Conservation (phyloP, 2,113 vertebrate species). For the Tachysurus fulvidraco region DNA sequence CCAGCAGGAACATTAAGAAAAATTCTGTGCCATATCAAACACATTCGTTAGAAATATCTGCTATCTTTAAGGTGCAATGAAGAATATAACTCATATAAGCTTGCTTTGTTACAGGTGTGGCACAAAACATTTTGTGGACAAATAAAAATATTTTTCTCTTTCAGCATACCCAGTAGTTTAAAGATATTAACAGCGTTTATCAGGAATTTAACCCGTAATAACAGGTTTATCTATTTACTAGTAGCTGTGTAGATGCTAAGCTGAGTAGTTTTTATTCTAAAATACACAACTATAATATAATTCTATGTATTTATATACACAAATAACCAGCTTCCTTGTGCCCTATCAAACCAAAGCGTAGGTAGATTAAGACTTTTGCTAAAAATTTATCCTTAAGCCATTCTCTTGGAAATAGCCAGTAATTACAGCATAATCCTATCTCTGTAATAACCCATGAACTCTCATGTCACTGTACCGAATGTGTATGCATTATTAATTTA, state of each 20-base stretch:
- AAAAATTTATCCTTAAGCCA: constrained; percentile 43
- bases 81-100: background rate
- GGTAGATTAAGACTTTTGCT: constrained; percentile 11
- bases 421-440: constrained; percentile 36
- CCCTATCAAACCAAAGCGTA: constrained; percentile 43
- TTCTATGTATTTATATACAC: background rate
- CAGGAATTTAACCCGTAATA: constrained; percentile 3
- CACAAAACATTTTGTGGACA: background rate
- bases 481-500: background rate
- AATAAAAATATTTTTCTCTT: constrained; percentile 24
- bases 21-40: constrained; percentile 19
- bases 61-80: constrained; percentile 9
- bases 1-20: constrained; percentile 7
- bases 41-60: background rate
- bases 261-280: constrained; percentile 12
- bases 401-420: constrained; percentile 46
- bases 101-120: background rate
- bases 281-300: background rate
- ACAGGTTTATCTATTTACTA: background rate
- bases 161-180: constrained; percentile 17
- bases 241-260: constrained; percentile 14
- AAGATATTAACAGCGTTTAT: constrained; percentile 2
- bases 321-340: constrained; percentile 17
- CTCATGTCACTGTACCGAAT: constrained; percentile 19
- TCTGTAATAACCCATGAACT: constrained; percentile 24